phyloP scores from a whole-genome alignment of 2,888 invertebrate species.

The Pristionchus japonicus region DNA sequence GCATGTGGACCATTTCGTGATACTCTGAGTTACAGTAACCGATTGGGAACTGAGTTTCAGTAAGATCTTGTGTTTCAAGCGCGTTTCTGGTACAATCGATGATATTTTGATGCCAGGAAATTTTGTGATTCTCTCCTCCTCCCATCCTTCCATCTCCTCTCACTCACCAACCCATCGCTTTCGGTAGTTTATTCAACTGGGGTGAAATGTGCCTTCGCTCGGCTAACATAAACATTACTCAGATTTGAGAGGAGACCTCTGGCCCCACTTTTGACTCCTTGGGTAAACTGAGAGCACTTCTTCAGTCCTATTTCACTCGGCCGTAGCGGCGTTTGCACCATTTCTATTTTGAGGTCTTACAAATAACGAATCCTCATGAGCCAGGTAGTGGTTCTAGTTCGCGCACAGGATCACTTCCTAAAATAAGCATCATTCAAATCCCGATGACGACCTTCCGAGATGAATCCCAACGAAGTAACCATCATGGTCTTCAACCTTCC shows the following conservation, averaged over 20 bases:
- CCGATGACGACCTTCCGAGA: too few relatives aligned
- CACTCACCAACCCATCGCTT: conserved; percentile 11
- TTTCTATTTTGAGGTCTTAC: too few relatives aligned
- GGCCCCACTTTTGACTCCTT: neutral
- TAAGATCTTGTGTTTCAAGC: neutral
- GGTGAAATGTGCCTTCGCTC: neutral
- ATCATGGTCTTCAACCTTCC: neutral
- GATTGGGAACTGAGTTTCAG: neutral
- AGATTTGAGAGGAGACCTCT: neutral
- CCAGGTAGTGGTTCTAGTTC: too few relatives aligned
- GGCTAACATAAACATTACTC: conserved; percentile 30
- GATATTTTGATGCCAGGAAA: neutral
- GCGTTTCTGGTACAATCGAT: neutral
- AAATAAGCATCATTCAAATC: too few relatives aligned
- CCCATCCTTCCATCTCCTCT: neutral
- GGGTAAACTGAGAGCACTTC: neutral
- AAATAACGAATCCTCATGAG: too few relatives aligned
- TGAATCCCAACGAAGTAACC: neutral
- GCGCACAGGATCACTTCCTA: too few relatives aligned
- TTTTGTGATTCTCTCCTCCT: neutral
- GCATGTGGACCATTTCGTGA: neutral
- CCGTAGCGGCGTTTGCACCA: neutral
- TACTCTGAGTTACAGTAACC: neutral
- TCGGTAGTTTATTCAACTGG: conserved; percentile 26
- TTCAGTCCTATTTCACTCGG: neutral